Percentiles rank a stretch among this genome's conserved stretches.
Evolutionary conservation across 2,888 invertebrate genomes (phyloP).

Genomic region (Ecliptopera silaceata): DNA sequence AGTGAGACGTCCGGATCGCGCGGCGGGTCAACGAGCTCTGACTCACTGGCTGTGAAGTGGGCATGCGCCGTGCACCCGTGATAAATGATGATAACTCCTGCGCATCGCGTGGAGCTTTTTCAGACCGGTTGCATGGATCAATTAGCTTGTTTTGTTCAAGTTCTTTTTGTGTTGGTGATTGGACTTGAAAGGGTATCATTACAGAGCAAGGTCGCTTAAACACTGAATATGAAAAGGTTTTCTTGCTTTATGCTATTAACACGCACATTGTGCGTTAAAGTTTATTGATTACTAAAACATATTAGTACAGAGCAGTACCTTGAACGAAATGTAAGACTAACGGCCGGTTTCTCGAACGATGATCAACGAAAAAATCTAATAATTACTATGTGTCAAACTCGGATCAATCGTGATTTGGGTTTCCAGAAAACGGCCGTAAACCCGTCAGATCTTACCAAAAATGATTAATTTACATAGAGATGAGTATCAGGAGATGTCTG

Average conservation of each 20-base stretch:
- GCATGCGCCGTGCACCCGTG: constrained; percentile 31
- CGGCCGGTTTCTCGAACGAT: too few relatives aligned
- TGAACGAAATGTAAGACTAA: too few relatives aligned
- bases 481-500: not conserved
- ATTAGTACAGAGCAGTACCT: too few relatives aligned
- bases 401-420: too few relatives aligned
- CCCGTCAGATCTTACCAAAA: not conserved
- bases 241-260: not conserved
- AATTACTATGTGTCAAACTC: too few relatives aligned
- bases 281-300: too few relatives aligned
- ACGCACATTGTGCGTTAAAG: not conserved
- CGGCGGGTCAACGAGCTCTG: constrained; percentile 72
- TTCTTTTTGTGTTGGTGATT: constrained; percentile 9
- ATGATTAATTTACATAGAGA: not conserved
- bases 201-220: constrained; percentile 5
- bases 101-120: constrained; percentile 24
- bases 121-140: constrained; percentile 22
- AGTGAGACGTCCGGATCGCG: constrained; percentile 48
- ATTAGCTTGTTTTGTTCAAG: constrained; percentile 20
- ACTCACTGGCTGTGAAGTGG: constrained; percentile 41
- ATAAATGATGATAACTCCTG: constrained; percentile 28
- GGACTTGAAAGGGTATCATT: constrained; percentile 7
- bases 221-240: not conserved
- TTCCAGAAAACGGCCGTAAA: too few relatives aligned
- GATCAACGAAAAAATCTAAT: too few relatives aligned